A percentile compares a stretch with the other conserved stretches of the same genome.
These are phyloP conservation scores for Drosophila setifemur DNA, from an alignment of 1,140 invertebrate species.

Conservation along the genomic window DNA sequence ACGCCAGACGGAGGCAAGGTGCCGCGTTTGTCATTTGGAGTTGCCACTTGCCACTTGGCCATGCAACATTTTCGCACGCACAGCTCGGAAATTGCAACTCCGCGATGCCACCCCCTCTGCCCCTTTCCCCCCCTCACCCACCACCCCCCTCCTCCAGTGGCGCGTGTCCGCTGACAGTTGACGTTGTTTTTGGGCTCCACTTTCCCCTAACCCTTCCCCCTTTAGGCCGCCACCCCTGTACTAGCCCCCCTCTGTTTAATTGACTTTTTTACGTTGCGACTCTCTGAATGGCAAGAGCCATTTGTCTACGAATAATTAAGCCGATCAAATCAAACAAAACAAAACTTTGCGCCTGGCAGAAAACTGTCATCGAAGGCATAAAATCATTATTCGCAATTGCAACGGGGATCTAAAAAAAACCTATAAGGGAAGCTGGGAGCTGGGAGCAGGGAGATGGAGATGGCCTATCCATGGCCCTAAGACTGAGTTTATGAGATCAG, in stretches of 20 bases:
- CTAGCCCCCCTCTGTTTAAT: slow-evolving; percentile 13
- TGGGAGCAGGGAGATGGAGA: neutral
- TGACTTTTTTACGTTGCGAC: slow-evolving; percentile 39
- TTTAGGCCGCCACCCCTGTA: neutral
- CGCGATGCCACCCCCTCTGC: neutral
- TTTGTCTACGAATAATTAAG: slow-evolving; percentile 56
- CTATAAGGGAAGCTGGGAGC: neutral
- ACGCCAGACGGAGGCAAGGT: slow-evolving; percentile 39
- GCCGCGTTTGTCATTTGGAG: slow-evolving; percentile 23
- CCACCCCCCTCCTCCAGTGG: slow-evolving; percentile 7
- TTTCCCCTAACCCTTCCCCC: neutral
- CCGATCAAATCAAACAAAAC: slow-evolving; percentile 41
- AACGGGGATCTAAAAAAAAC: neutral
- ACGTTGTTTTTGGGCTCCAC: neutral
- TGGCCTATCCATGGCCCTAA: neutral
- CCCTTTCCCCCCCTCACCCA: neutral
- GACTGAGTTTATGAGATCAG: slow-evolving; percentile 38
- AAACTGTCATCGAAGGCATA: slow-evolving; percentile 50
- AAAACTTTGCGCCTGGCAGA: slow-evolving; percentile 29
- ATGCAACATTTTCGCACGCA: slow-evolving; percentile 62
- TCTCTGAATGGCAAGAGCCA: slow-evolving; percentile 24
- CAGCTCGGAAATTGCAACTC: slow-evolving; percentile 53
- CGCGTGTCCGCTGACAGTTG: slow-evolving; percentile 55
- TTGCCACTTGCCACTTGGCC: slow-evolving; percentile 42
- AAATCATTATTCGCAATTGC: slow-evolving; percentile 55